Percentiles rank a stretch among this genome's conserved stretches.
Conservation (phyloP, 2,113 vertebrate species). For the Phalacrocorax pelagicus region DNA sequence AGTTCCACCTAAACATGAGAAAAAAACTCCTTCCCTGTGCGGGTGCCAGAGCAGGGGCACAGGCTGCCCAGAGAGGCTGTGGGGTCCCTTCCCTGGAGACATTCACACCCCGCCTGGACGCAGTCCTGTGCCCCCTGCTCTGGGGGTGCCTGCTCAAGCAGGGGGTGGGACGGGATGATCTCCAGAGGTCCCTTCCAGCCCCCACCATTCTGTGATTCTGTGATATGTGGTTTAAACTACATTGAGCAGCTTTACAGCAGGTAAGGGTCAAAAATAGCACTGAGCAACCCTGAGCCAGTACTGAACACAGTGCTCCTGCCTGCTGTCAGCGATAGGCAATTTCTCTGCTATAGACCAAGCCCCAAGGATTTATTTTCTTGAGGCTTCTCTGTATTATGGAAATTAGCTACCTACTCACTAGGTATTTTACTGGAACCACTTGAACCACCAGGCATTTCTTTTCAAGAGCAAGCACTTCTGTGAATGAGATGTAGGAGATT, state of each 20-base stretch:
- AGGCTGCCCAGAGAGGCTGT: too few relatives aligned
- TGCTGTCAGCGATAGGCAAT: not conserved
- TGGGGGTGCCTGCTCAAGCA: too few relatives aligned
- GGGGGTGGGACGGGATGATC: too few relatives aligned
- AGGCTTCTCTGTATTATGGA: not conserved
- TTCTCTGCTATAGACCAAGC: not conserved
- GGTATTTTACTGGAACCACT: not conserved
- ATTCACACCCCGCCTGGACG: too few relatives aligned
- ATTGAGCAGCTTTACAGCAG: not conserved
- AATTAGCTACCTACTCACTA: slow-evolving; percentile 20
- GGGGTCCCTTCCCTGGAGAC: too few relatives aligned
- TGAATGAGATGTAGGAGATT: not conserved
- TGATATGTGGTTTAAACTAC: not conserved
- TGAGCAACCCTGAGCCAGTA: not conserved
- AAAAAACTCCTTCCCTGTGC: too few relatives aligned
- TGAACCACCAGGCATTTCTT: not conserved
- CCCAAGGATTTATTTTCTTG: not conserved
- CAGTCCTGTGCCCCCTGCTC: too few relatives aligned
- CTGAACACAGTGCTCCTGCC: not conserved
- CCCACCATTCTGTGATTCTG: too few relatives aligned
- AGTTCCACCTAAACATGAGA: too few relatives aligned
- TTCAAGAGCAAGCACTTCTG: not conserved
- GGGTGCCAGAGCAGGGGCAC: too few relatives aligned
- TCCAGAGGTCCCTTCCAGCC: too few relatives aligned
- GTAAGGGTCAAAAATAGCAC: not conserved